Base-by-base conservation (phyloP, 2,797 vertebrate species). In the Coregonus suidteri region DNA sequence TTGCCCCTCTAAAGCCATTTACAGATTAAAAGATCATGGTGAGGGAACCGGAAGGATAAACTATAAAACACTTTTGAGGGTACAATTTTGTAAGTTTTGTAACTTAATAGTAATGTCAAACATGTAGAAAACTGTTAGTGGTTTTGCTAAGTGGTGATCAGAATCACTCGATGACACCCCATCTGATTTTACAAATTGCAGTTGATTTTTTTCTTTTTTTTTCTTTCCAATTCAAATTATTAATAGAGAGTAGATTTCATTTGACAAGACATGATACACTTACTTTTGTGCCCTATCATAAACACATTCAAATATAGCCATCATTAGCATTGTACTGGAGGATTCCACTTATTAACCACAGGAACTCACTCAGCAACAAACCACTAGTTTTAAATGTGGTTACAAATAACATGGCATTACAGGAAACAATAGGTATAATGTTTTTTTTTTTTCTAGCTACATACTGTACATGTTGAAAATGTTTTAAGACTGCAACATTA, bases 1-100 rank as follows among this genome's bases (percentile, higher is more conserved):
- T 71, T 15, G 65, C 76, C 74, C 47, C 73, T 79, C 53, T 85
- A 81, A 84, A 85, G 71, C 51, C 62, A 87, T 85, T 88, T 82
- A 11, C 41, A 11, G 81, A 84, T 85, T 79, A 82, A 76, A 76
- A 77, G 68, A 84, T 82, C 52, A 75, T 73, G 56, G 52, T 53
- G 59, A 73, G 75, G 47, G 75, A 78, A 71, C 68, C 53, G 30
- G 30, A 84, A 82, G 79, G 73, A 37, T 65, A 84, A 67, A 51
- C 34, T 35, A 77, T 47, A 62, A 35, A 56, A 20, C n/a, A 11
- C n/a, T 59, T 59, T n/a, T 20, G 20, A 59, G n/a, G 56, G n/a
- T 11, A 62, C n/a, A n/a, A 62, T n/a, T 20, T 6, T 59, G 6
- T 41, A 41, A 0, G 0, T 13, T 47, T 47, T 13, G 59, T 25